Evolutionary conservation across 2,113 vertebrate genomes (phyloP).

Genomic region (Antechinus stuartii): DNA sequence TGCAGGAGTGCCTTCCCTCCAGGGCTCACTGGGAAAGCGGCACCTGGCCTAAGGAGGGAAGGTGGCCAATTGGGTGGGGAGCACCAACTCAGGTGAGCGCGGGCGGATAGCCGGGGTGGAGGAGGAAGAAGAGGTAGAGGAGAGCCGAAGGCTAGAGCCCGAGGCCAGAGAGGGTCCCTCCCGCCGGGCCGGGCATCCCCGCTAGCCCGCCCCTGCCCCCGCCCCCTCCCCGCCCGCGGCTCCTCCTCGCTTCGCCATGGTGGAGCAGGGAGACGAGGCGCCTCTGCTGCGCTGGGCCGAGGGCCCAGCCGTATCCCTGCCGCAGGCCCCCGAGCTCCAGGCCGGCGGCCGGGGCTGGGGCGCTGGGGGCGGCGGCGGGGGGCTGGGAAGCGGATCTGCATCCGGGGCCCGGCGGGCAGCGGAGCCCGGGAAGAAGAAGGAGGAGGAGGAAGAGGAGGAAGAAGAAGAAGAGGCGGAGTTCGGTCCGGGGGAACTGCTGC

Average conservation of each 20-base stretch:
- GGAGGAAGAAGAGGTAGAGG: not conserved
- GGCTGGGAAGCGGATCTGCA: not conserved
- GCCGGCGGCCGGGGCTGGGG: slow-evolving; percentile 68
- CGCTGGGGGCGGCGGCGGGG: slow-evolving; percentile 63
- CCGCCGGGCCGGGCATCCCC: not conserved
- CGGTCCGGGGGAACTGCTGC: slow-evolving; percentile 76
- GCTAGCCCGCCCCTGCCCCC: slow-evolving; percentile 48
- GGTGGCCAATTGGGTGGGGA: not conserved
- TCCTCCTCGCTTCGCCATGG: slow-evolving; percentile 85
- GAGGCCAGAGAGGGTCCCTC: not conserved
- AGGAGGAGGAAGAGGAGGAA: slow-evolving; percentile 78
- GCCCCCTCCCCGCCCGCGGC: slow-evolving; percentile 57
- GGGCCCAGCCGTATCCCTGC: slow-evolving; percentile 87
- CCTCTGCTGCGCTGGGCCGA: slow-evolving; percentile 95
- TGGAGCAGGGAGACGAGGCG: slow-evolving; percentile 92
- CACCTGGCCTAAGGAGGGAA: fast-evolving
- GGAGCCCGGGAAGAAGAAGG: slow-evolving; percentile 75
- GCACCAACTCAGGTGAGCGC: not conserved
- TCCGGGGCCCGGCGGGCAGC: slow-evolving; percentile 52
- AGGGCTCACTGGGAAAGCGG: not conserved
- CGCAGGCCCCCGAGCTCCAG: slow-evolving; percentile 75
- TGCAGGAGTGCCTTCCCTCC: not conserved
- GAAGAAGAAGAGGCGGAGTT: slow-evolving; percentile 61
- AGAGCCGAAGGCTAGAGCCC: not conserved
- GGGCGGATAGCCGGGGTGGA: not conserved